phyloP scores from a whole-genome alignment of 2,113 vertebrate genomes.

The Tragelaphus scriptus region DNA sequence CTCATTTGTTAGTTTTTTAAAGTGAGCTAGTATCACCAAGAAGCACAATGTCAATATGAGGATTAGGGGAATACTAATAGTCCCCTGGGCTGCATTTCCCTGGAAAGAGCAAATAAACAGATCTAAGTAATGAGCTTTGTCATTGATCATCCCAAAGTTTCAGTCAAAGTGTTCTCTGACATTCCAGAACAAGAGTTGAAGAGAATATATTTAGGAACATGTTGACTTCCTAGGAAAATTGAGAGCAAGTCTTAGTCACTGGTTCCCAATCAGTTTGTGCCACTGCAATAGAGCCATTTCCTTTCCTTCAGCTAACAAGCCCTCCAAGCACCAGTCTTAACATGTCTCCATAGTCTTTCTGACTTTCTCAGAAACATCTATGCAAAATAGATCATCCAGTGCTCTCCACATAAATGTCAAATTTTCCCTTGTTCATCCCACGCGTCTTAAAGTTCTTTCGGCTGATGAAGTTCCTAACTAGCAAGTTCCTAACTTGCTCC shows the following conservation, averaged over 20 bases:
- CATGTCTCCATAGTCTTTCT: not conserved
- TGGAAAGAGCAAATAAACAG: not conserved
- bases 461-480: not conserved
- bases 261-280: not conserved
- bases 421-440: not conserved
- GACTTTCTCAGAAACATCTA: not conserved
- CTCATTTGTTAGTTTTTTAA: not conserved
- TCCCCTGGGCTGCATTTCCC: not conserved
- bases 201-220: not conserved
- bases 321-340: not conserved
- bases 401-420: not conserved
- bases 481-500: not conserved
- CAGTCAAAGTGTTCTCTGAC: not conserved
- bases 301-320: not conserved
- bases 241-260: not conserved
- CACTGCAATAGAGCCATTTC: not conserved
- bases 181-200: not conserved
- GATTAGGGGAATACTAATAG: not conserved
- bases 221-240: not conserved
- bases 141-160: not conserved
- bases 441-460: not conserved
- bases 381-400: not conserved
- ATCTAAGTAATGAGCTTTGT: not conserved
- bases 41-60: not conserved
- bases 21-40: not conserved